phyloP scores from a whole-genome alignment of 2,797 vertebrate species.

The Cynodonichthys magdalenae region DNA sequence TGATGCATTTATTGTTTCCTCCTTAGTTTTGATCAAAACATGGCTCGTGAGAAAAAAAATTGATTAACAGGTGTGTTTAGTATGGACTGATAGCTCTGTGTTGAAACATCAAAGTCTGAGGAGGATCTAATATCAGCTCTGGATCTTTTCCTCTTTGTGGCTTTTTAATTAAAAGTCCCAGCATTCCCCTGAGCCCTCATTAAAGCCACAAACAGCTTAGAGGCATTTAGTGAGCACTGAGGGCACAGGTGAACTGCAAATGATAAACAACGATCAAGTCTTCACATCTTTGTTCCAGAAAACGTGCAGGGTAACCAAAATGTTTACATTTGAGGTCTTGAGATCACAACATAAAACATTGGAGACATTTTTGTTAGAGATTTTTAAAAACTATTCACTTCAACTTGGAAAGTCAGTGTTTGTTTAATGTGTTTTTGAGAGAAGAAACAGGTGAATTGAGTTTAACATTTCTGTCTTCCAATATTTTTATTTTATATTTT shows the following conservation, averaged over 20 bases:
- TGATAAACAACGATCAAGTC: slow-evolving; percentile 33
- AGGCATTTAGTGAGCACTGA: slow-evolving; percentile 28
- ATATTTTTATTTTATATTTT: slow-evolving; percentile 19
- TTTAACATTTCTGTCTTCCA: slow-evolving; percentile 28
- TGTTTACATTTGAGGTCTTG: not conserved
- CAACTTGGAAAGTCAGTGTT: not conserved
- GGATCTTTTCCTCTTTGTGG: slow-evolving; percentile 45
- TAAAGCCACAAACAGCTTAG: slow-evolving; percentile 51
- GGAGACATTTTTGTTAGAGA: not conserved
- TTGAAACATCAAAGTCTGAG: slow-evolving; percentile 63
- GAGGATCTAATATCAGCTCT: slow-evolving; percentile 51
- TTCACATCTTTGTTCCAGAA: slow-evolving; percentile 1
- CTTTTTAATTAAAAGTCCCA: slow-evolving; percentile 70
- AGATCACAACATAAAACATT: not conserved
- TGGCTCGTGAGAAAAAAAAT: slow-evolving; percentile 58
- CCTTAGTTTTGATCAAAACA: slow-evolving; percentile 72
- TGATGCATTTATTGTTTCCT: slow-evolving; percentile 45
- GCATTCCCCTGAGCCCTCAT: slow-evolving; percentile 62
- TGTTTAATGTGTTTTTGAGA: slow-evolving; percentile 4
- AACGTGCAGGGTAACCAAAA: not conserved
- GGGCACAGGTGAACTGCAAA: slow-evolving; percentile 29
- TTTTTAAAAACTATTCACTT: not conserved
- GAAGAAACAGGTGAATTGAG: slow-evolving; percentile 30
- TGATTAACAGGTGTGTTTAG: slow-evolving; percentile 48
- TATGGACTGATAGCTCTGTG: slow-evolving; percentile 46